Conservation (phyloP, 2,888 invertebrate species). For the Pandemis heparana region DNA sequence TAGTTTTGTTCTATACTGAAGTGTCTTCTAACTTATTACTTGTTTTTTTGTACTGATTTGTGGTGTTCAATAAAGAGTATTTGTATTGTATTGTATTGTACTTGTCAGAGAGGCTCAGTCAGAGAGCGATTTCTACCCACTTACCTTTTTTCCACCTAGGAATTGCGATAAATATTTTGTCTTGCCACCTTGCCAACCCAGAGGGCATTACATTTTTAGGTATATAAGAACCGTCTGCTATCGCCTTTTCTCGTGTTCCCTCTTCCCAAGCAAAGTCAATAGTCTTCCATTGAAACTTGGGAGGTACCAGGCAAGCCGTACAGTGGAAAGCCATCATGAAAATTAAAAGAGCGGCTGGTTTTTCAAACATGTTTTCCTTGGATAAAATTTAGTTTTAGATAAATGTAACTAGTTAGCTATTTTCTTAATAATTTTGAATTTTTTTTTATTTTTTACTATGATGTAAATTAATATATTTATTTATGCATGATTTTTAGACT, state of each 20-base stretch:
- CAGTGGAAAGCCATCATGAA: conserved; percentile 9
- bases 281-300: conserved; percentile 86
- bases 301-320: conserved; percentile 59
- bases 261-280: conserved; percentile 88
- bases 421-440: not conserved
- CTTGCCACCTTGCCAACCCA: conserved; percentile 88
- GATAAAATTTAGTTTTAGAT: not conserved
- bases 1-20: no score
- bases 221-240: conserved; percentile 84
- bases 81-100: no score
- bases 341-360: not conserved
- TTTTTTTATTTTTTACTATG: not conserved
- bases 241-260: conserved; percentile 79
- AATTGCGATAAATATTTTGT: conserved; percentile 88
- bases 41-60: no score
- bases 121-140: not conserved
- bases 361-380: conserved; percentile 3
- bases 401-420: not conserved
- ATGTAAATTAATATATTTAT: not conserved
- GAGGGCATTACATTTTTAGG: conserved; percentile 88
- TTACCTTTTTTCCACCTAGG: conserved; percentile 88
- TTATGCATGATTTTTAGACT: not conserved
- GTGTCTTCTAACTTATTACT: no score
- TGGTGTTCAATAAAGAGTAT: no score
- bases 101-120: no score